Conservation (phyloP, 2,797 vertebrate species). For the Kryptolebias ocellatus region DNA sequence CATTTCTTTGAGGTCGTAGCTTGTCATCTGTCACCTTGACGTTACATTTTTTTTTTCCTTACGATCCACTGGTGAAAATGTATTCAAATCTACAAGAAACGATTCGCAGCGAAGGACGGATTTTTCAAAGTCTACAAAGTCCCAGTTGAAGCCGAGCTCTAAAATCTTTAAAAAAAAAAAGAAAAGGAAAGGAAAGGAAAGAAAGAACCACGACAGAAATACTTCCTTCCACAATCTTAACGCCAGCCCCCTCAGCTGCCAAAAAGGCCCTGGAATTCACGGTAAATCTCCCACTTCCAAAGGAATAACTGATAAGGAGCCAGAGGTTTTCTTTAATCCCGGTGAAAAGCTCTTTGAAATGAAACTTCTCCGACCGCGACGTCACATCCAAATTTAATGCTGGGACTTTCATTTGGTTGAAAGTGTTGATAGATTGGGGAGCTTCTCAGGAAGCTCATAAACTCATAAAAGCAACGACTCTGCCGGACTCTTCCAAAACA, state of each 20-base stretch:
- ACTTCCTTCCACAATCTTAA: slow-evolving; percentile 17
- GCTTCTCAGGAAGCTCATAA: slow-evolving; percentile 2
- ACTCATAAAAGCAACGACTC: slow-evolving; percentile 1
- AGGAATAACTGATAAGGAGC: slow-evolving; percentile 35
- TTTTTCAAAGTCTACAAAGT: slow-evolving; percentile 21
- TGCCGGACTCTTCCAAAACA: slow-evolving; percentile 3
- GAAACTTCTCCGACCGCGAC: slow-evolving; percentile 17
- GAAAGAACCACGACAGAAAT: slow-evolving; percentile 17
- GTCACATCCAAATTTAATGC: slow-evolving; percentile 32
- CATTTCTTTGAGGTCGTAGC: background rate
- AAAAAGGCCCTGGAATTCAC: slow-evolving; percentile 30
- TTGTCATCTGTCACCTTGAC: slow-evolving; percentile 1
- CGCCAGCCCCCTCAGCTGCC: slow-evolving; percentile 24
- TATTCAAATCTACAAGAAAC: slow-evolving; percentile 16
- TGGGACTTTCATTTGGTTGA: slow-evolving; percentile 19
- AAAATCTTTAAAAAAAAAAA: slow-evolving; percentile 2
- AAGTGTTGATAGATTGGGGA: background rate
- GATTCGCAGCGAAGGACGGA: slow-evolving; percentile 5
- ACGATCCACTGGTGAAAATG: slow-evolving; percentile 9
- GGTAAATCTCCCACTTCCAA: slow-evolving; percentile 41
- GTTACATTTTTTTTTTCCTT: background rate
- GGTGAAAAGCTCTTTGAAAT: slow-evolving; percentile 38
- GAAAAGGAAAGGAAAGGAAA: background rate
- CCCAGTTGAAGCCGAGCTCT: slow-evolving; percentile 8
- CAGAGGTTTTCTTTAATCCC: slow-evolving; percentile 31